Evolutionary conservation across 2,113 vertebrate species (phyloP), one percentile per base, ranked within the genome.

Genomic region (Anser brachyrhynchus): DNA sequence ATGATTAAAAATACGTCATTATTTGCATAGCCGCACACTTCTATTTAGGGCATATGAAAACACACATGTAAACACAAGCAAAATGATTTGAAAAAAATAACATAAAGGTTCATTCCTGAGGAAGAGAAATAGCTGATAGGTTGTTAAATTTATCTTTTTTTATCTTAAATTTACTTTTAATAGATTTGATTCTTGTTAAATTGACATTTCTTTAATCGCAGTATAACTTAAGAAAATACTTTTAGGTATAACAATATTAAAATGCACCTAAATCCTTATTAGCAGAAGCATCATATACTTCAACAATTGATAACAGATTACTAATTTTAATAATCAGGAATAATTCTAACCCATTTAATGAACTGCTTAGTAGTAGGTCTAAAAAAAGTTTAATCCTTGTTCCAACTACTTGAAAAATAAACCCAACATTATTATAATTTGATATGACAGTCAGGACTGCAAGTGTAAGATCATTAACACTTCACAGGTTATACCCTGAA

Each of bases 401-500:
- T 95, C 80, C 81, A 97, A 90, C 81, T 92, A 86, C 97, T 97
- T 96, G 92, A 92, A 97, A 96, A 97, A 96, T 95, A 96, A 97
- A 97, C 70, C 65, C 16, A 95, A 80, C 61, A 78, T 83, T 91
- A 77, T 91, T 88, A 49, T 97, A 97, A 97, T 97, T 96, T 96
- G 97, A 96, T 95, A 92, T 96, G 96, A 97, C 96, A 97, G 96
- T 95, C 94, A 97, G 69, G 91, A 88, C 92, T 96, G 95, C 75
- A 95, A 93, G 86, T 96, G 93, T 91, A 97, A 95, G 95, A 94
- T 97, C 97, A 97, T 97, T 97, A 97, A 97, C 96, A 97, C 95
- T 97, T 97, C 96, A 97, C 89, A 97, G 95, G 95, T 96, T 97
- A 97, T 97, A 97, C 96, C 97, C 97, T 91, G 94, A 97, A 97